Evolutionary conservation across 2,888 invertebrate species (phyloP).

Genomic region (Phortica magna): DNA sequence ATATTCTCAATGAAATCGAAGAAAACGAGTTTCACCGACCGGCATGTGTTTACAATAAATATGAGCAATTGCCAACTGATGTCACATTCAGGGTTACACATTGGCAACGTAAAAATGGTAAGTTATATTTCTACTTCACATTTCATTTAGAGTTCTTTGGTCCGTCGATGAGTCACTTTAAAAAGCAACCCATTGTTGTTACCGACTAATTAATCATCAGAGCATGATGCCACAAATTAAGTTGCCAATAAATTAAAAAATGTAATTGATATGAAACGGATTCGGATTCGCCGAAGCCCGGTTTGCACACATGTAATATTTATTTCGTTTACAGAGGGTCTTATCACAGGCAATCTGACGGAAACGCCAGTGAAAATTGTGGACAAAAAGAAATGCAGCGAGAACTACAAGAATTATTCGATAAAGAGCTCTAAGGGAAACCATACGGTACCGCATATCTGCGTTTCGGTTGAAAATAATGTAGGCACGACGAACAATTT

Average conservation of each 20-base stretch:
- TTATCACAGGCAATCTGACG: background rate
- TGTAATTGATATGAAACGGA: too few relatives aligned
- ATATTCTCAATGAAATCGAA: background rate
- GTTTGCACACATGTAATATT: background rate
- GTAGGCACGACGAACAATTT: background rate
- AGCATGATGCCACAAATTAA: too few relatives aligned
- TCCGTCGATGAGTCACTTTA: too few relatives aligned
- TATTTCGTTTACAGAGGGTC: background rate
- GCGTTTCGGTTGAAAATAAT: conserved; percentile 34
- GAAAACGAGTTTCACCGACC: background rate
- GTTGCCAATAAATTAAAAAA: too few relatives aligned
- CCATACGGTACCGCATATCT: conserved; percentile 44
- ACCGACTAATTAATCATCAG: too few relatives aligned
- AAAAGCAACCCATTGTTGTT: too few relatives aligned
- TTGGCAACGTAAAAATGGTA: background rate
- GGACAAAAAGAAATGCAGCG: background rate
- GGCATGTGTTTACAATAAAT: conserved; percentile 8
- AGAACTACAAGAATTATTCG: background rate
- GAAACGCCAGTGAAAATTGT: background rate
- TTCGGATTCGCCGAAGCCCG: too few relatives aligned
- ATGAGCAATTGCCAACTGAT: background rate
- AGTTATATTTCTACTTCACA: background rate
- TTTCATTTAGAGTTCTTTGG: background rate
- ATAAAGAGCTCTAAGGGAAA: background rate
- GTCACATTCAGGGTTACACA: background rate